phyloP scores from a whole-genome alignment of 2,888 invertebrate genomes.

The Lasioglossum figueresi region DNA sequence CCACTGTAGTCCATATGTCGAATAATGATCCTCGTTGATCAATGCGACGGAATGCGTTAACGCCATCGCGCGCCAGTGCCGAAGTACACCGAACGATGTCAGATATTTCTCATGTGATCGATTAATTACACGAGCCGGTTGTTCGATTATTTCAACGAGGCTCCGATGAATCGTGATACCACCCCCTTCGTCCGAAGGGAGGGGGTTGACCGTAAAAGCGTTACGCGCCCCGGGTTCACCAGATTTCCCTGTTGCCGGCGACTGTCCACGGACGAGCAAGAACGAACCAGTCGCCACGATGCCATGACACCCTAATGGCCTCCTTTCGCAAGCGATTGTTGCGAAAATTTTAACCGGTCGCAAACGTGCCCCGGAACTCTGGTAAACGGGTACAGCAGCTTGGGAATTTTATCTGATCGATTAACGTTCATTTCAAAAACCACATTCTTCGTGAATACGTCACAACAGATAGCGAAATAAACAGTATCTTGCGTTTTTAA shows the following conservation, averaged over 20 bases:
- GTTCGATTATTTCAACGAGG: slow-evolving; percentile 41
- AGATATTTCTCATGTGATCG: slow-evolving; percentile 58
- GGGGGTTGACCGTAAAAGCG: not conserved
- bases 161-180: slow-evolving; percentile 6
- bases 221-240: not conserved
- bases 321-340: slow-evolving; percentile 1
- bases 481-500: too few species aligned
- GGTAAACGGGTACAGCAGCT: not conserved
- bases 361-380: not conserved
- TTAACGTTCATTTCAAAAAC: not conserved
- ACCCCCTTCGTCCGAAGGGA: not conserved
- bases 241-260: not conserved
- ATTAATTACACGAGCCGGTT: slow-evolving; percentile 48
- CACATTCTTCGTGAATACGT: not conserved
- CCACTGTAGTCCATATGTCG: slow-evolving; percentile 72
- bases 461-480: not conserved
- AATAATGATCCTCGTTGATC: slow-evolving; percentile 73
- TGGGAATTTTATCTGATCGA: not conserved
- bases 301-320: not conserved
- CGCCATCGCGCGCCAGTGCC: slow-evolving; percentile 7
- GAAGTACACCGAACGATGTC: slow-evolving; percentile 49
- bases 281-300: not conserved
- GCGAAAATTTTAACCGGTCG: not conserved
- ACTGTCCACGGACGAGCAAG: not conserved
- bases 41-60: slow-evolving; percentile 57